Percentiles rank a stretch among this genome's conserved stretches.
phyloP scores from a whole-genome alignment of 2,888 invertebrate genomes.

The Trimorus sp. region DNA sequence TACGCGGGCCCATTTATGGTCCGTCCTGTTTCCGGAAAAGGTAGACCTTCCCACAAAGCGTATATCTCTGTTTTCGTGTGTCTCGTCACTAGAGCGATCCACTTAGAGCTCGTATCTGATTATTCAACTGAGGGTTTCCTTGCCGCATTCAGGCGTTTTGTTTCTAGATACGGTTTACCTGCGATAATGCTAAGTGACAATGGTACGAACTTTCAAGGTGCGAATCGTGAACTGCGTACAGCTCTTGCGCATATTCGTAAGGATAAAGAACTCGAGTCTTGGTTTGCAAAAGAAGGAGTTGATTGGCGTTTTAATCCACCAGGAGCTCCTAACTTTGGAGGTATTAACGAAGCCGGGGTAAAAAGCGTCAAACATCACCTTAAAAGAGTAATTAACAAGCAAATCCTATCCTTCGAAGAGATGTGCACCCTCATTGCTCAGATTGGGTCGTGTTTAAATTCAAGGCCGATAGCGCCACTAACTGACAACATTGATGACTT shows the following conservation, averaged over 20 bases:
- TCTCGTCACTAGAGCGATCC: slow-evolving; percentile 6
- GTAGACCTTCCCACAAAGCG: not conserved
- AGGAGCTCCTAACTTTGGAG: slow-evolving; percentile 1
- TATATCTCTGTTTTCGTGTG: slow-evolving; percentile 16
- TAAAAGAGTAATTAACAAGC: not conserved
- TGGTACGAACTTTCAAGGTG: slow-evolving; percentile 14
- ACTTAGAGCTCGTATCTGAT: slow-evolving; percentile 14
- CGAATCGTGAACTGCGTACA: slow-evolving; percentile 5
- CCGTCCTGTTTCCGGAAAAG: not conserved
- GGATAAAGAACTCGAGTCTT: not conserved
- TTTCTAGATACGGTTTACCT: not conserved
- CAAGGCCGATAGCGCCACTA: slow-evolving; percentile 8
- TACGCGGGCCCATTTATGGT: slow-evolving; percentile 9
- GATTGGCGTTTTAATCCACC: slow-evolving; percentile 20
- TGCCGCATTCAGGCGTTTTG: slow-evolving; percentile 9
- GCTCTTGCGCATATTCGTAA: not conserved
- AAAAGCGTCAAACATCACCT: slow-evolving; percentile 20
- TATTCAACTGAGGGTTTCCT: not conserved
- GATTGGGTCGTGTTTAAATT: slow-evolving; percentile 20
- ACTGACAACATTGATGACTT: slow-evolving; percentile 12
- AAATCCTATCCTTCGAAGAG: slow-evolving; percentile 5
- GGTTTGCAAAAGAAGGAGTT: slow-evolving; percentile 7
- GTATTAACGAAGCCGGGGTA: slow-evolving; percentile 12
- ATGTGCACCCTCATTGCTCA: not conserved
- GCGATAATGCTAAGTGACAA: slow-evolving; percentile 5